These are phyloP conservation scores for Conus ventricosus DNA, from an alignment of 1,140 invertebrate species.

Conservation along the genomic window DNA sequence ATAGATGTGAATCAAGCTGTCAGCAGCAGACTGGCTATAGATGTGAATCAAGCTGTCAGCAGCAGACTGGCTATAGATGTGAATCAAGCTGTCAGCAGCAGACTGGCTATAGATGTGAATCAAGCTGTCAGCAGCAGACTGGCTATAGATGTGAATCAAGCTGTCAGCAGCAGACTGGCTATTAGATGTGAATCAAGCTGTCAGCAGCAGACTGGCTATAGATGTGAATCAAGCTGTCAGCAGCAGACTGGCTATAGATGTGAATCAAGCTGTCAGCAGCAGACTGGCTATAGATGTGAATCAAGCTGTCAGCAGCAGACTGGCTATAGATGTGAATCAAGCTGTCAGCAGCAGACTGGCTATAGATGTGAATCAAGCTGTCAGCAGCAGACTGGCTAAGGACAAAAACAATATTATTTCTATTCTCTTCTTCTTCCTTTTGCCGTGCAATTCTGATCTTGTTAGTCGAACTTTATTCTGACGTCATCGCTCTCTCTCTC, in stretches of 20 bases:
- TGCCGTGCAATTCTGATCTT: not conserved
- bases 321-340: not conserved
- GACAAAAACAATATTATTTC: not conserved
- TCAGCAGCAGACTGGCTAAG: not conserved
- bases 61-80: not conserved
- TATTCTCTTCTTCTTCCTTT: not conserved
- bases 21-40: not conserved
- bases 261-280: not conserved
- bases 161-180: too few species aligned
- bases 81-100: not conserved
- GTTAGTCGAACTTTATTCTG: not conserved
- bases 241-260: not conserved
- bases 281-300: not conserved
- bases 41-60: not conserved
- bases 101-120: not conserved
- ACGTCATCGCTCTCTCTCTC: not conserved
- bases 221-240: not conserved
- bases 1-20: not conserved
- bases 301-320: not conserved
- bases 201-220: not conserved
- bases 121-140: not conserved
- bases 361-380: not conserved
- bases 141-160: not conserved
- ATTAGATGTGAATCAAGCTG: not conserved
- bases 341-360: too few species aligned